Base-by-base conservation (phyloP, 2,888 invertebrate species). In the Vesta saturnalis region DNA sequence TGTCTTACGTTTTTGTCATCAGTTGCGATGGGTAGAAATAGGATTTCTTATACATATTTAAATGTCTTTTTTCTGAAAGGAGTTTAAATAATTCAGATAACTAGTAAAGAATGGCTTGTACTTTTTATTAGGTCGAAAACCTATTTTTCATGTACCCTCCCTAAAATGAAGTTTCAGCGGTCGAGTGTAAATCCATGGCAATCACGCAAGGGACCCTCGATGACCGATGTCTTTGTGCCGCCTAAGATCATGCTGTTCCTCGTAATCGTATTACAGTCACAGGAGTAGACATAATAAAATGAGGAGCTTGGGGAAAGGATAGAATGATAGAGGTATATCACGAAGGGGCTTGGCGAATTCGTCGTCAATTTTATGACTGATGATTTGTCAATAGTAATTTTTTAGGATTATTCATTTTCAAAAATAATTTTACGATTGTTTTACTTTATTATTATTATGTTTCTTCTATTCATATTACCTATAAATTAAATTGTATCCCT, bases 221-320 rank as follows among this genome's bases (percentile, higher is more conserved):
- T 67, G 67, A 67, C 67, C 67, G 67, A 67, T 67, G 67, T 62
- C 62, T 67, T 67, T 67, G 67, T 67, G 62, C 62, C 61, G 54
- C 39, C 62, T 58, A 62, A 61, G 57, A 67, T 67, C 67, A 58
- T 62, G 67, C 65, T 52, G 62, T 57, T 67, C 58, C 54, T 16
- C 52, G 46, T 62, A 67, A 67, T 67, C 67, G 67, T 46, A 62
- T 67, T 67, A 62, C 67, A 21, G 57, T 62, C 67, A 62, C 58
- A 30, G 52, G 60, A 67, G 62, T 56, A 61, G 56, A 67, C 67
- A 49, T 67, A 67, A 67, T 67, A 67, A 67, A 67, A 67, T 67
- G 61, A 67, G 47, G 39, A 54, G 52, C 39, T 62, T 35, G 52
- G 22, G n/a, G 43, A 61, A 66, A 66, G 35, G 59, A 60, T 59